These are phyloP conservation scores for Caenorhabditis plicata DNA, from an alignment of 2,888 invertebrate species.

Conservation along the genomic window DNA sequence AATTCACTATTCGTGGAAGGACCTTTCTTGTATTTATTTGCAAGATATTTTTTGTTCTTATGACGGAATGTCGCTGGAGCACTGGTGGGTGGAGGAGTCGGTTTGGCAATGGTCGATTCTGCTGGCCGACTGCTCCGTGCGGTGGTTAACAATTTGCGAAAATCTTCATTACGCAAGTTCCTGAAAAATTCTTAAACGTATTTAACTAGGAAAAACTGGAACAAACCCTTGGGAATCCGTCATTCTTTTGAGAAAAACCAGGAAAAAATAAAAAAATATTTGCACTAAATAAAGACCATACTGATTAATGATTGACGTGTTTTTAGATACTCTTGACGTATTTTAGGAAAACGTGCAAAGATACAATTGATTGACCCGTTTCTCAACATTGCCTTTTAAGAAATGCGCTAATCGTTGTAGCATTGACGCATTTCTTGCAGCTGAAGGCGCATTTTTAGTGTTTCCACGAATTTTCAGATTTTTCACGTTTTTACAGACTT, in stretches of 20 bases:
- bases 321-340: too few species aligned
- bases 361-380: too few species aligned
- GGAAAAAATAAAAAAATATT: neutral
- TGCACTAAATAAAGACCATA: neutral
- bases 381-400: too few species aligned
- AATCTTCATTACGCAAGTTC: conserved; percentile 57
- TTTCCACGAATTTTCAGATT: too few species aligned
- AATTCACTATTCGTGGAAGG: conserved; percentile 1
- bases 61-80: conserved; percentile 1
- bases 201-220: neutral
- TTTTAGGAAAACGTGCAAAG: too few species aligned
- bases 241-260: neutral
- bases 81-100: conserved; percentile 35
- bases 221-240: neutral
- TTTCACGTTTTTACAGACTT: neutral
- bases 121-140: conserved; percentile 32
- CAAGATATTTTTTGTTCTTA: neutral
- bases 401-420: too few species aligned
- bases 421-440: too few species aligned
- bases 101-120: conserved; percentile 10
- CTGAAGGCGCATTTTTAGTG: too few species aligned
- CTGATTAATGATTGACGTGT: too few species aligned
- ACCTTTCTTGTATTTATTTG: too few species aligned
- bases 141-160: conserved; percentile 56
- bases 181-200: conserved; percentile 10